phyloP scores from a whole-genome alignment of 1,140 invertebrate species.

The Drosophila nigromelanica region DNA sequence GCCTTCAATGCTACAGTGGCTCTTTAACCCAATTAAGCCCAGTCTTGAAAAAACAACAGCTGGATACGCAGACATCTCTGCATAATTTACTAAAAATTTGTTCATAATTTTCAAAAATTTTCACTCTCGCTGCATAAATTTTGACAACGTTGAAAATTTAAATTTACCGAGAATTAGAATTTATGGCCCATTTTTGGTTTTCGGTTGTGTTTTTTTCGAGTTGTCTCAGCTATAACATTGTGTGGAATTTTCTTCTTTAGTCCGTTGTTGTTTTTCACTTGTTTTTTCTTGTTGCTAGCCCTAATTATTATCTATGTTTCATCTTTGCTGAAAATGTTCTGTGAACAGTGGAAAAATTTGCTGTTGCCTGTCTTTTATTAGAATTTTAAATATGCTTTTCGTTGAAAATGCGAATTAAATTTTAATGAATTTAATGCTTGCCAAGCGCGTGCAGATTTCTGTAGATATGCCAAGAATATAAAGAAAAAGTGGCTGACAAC shows the following conservation, averaged over 20 bases:
- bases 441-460: conserved; percentile 27
- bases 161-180: conserved; percentile 62
- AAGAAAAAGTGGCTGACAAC: conserved; percentile 19
- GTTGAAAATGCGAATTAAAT: conserved; percentile 66
- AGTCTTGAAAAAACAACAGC: conserved; percentile 29
- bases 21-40: conserved; percentile 81
- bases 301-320: conserved; percentile 77
- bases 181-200: conserved; percentile 41
- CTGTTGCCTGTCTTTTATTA: conserved; percentile 58
- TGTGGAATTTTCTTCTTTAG: conserved; percentile 38
- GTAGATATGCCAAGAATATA: conserved; percentile 1
- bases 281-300: conserved; percentile 31
- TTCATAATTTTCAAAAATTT: conserved; percentile 73
- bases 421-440: conserved; percentile 78
- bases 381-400: conserved; percentile 73
- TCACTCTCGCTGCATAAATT: conserved; percentile 56
- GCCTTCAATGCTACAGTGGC: conserved; percentile 9
- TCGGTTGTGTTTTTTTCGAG: not conserved
- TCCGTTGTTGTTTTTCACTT: conserved; percentile 16
- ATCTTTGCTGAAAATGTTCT: conserved; percentile 52
- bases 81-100: conserved; percentile 72
- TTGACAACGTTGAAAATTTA: conserved; percentile 49
- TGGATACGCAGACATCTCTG: conserved; percentile 21
- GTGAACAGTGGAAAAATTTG: conserved; percentile 62
- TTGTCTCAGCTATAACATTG: conserved; percentile 40